Conservation (phyloP, 1,140 invertebrate species). For the Brachionus plicatilis region DNA sequence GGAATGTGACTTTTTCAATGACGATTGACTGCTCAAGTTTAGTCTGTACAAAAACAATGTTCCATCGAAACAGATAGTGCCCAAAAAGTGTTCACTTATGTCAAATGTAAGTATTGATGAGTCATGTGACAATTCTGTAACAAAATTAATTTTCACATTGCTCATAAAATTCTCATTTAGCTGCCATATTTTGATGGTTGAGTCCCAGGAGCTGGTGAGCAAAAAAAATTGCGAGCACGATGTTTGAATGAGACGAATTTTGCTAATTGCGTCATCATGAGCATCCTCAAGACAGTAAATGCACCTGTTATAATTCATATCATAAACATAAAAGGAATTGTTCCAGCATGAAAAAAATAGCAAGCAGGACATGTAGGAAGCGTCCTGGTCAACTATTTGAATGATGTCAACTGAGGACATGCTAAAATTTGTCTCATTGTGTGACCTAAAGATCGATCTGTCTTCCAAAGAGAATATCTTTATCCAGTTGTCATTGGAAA, state of each 20-base stretch:
- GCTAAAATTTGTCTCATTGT: conserved; percentile 3
- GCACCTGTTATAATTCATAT: conserved; percentile 36
- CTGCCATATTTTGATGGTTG: conserved; percentile 19
- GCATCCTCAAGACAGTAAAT: neutral
- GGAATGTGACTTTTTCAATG: neutral
- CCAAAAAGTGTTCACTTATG: neutral
- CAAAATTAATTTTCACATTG: neutral
- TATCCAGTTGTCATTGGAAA: conserved; percentile 29
- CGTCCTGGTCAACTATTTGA: neutral
- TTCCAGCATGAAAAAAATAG: conserved; percentile 30
- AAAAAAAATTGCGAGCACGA: neutral
- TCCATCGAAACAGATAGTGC: neutral
- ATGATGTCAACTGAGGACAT: neutral
- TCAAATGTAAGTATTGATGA: conserved; percentile 14
- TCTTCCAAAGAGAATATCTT: conserved; percentile 30
- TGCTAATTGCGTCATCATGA: conserved; percentile 24
- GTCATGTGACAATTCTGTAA: conserved; percentile 13
- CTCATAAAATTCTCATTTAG: neutral
- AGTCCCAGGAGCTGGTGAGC: conserved; percentile 35
- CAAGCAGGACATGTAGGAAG: neutral
- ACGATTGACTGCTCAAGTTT: neutral
- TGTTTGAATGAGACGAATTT: neutral
- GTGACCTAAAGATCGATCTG: conserved; percentile 10
- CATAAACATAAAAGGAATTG: conserved; percentile 33
- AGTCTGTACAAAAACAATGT: neutral